Percentiles rank a stretch among this genome's conserved stretches.
Conservation (phyloP, 2,113 vertebrate genomes). For the Xiphophorus hellerii region DNA sequence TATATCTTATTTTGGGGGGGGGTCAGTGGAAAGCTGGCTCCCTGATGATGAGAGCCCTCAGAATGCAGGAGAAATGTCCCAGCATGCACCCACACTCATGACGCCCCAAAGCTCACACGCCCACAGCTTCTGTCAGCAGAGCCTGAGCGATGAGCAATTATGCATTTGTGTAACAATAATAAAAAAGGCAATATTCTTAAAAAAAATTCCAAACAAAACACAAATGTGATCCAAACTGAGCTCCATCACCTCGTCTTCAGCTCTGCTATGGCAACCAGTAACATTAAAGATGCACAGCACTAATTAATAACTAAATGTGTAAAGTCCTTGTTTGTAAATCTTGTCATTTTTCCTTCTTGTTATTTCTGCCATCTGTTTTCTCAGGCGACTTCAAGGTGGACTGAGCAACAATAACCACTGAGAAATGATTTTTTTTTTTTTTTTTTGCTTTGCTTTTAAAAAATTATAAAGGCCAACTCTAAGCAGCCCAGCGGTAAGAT, state of each 20-base stretch:
- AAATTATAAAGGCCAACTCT: slow-evolving; percentile 38
- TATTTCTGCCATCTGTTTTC: slow-evolving; percentile 32
- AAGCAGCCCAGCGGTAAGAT: slow-evolving; percentile 35
- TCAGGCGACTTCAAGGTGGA: slow-evolving; percentile 24
- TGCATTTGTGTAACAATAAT: slow-evolving; percentile 32
- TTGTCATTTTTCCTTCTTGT: not conserved
- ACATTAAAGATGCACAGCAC: not conserved
- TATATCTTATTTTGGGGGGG: slow-evolving; percentile 64
- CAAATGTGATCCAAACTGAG: not conserved
- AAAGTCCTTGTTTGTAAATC: slow-evolving; percentile 8
- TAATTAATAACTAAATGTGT: not conserved
- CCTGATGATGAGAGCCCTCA: slow-evolving; percentile 62
- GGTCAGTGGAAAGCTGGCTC: slow-evolving; percentile 65
- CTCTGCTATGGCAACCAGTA: not conserved
- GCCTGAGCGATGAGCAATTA: slow-evolving; percentile 34
- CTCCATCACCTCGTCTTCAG: not conserved
- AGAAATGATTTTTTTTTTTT: not conserved
- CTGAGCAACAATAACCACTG: slow-evolving; percentile 7
- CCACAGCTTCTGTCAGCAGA: slow-evolving; percentile 63
- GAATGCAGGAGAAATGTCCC: slow-evolving; percentile 71
- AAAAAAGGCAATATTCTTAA: slow-evolving; percentile 5
- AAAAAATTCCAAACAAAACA: slow-evolving; percentile 4
- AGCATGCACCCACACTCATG: slow-evolving; percentile 71
- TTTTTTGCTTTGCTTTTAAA: not conserved
- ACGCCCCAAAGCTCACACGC: slow-evolving; percentile 68